A percentile compares a stretch with the other conserved stretches of the same genome.
phyloP scores from a whole-genome alignment of 2,797 vertebrate genomes.

The Naso thynnoides region DNA sequence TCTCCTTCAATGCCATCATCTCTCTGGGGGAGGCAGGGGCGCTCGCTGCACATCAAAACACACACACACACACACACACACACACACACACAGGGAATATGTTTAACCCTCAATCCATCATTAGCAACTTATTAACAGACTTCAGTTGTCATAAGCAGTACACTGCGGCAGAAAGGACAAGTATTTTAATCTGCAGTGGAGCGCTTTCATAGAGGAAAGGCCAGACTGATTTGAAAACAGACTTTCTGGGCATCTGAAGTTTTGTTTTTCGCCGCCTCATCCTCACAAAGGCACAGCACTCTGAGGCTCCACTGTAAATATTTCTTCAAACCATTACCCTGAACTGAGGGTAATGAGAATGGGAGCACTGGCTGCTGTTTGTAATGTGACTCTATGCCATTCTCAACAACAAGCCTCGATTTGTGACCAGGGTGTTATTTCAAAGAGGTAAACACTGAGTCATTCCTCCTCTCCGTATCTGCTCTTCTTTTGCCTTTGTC shows the following conservation, averaged over 20 bases:
- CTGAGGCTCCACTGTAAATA: constrained; percentile 1
- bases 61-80: constrained; percentile 46
- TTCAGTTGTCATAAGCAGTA: constrained; percentile 3
- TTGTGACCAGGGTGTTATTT: constrained; percentile 39
- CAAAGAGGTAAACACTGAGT: constrained; percentile 53
- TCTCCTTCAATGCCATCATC: constrained; percentile 97
- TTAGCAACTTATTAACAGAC: constrained; percentile 28
- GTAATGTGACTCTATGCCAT: constrained; percentile 7
- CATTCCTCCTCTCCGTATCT: constrained; percentile 26
- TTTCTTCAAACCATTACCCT: constrained; percentile 14
- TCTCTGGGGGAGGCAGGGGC: constrained; percentile 98
- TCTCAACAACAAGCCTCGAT: constrained; percentile 27
- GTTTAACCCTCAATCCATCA: constrained; percentile 41
- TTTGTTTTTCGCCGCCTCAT: constrained; percentile 25
- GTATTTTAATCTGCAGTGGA: constrained; percentile 18
- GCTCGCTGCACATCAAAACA: constrained; percentile 85
- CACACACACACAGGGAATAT: constrained; percentile 31
- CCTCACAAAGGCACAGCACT: constrained; percentile 19
- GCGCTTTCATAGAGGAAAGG: constrained; percentile 21
- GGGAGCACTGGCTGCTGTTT: background rate
- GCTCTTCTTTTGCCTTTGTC: constrained; percentile 15
- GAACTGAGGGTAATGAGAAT: constrained; percentile 17
- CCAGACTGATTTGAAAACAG: constrained; percentile 23
- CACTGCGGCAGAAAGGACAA: background rate
- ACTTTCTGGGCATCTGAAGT: constrained; percentile 2